These are phyloP conservation scores for Antigone vipio DNA, from an alignment of 2,113 vertebrate species.

Conservation along the genomic window DNA sequence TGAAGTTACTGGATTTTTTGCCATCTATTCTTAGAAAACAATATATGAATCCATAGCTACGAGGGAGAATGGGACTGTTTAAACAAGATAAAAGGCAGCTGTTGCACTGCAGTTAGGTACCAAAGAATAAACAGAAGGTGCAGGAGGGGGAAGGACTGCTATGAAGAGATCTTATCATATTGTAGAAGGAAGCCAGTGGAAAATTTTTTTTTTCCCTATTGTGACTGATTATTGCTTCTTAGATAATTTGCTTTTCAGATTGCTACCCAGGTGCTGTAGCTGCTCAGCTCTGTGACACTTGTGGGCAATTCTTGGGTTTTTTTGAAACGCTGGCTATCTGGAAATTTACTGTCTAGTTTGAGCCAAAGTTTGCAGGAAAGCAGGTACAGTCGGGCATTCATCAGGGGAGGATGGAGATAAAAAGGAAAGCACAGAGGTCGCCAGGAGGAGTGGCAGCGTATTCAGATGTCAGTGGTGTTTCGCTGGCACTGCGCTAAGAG, in stretches of 20 bases:
- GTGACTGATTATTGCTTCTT: not conserved
- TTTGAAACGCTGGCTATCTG: not conserved
- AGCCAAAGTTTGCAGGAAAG: not conserved
- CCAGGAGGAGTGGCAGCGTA: fast-evolving
- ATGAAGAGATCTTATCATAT: not conserved
- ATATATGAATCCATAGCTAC: not conserved
- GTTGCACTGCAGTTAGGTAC: not conserved
- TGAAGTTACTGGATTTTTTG: not conserved
- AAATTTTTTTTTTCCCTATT: not conserved
- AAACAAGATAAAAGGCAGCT: conserved; percentile 38
- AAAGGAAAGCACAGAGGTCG: not conserved
- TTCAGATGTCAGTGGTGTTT: not conserved
- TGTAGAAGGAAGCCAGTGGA: not conserved
- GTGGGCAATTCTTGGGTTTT: not conserved
- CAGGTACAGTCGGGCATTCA: not conserved
- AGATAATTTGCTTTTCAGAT: not conserved
- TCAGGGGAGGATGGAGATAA: not conserved
- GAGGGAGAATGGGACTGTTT: not conserved
- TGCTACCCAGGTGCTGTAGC: not conserved
- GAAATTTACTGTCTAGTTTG: not conserved
- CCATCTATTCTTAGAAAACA: not conserved
- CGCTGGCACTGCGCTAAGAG: not conserved
- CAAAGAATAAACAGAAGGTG: not conserved
- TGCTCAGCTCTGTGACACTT: not conserved
- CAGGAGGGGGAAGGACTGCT: not conserved